A percentile compares a stretch with the other conserved stretches of the same genome.
These are phyloP conservation scores for Caenorhabditis sinica DNA, from an alignment of 2,888 invertebrate genomes.

Conservation along the genomic window DNA sequence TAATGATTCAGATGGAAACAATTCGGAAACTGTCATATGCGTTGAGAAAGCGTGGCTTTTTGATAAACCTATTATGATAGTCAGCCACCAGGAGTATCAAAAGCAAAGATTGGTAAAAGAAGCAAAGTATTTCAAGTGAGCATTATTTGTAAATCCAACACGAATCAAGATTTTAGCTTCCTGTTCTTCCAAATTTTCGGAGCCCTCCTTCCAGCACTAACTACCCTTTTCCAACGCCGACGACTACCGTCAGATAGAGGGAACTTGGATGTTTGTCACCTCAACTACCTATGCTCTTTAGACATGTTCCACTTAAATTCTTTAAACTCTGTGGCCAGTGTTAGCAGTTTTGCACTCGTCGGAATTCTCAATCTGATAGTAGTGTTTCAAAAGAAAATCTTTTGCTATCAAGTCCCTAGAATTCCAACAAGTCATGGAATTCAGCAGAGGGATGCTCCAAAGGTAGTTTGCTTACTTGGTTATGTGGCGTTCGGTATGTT, in stretches of 20 bases:
- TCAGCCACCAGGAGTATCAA: slow-evolving; percentile 42
- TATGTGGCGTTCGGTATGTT: slow-evolving; percentile 19
- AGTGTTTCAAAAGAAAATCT: slow-evolving; percentile 39
- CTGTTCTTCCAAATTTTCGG: slow-evolving; percentile 49
- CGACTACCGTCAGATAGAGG: background rate
- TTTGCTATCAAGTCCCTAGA: slow-evolving; percentile 3
- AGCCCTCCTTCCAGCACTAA: slow-evolving; percentile 34
- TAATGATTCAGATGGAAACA: slow-evolving; percentile 18
- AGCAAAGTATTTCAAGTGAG: slow-evolving; percentile 43
- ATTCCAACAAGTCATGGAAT: slow-evolving; percentile 30
- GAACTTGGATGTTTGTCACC: slow-evolving; percentile 25
- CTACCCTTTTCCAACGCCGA: slow-evolving; percentile 18
- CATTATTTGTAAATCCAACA: background rate
- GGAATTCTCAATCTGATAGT: slow-evolving; percentile 38
- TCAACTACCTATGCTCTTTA: slow-evolving; percentile 31
- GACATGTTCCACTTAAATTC: slow-evolving; percentile 15
- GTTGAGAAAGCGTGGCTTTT: slow-evolving; percentile 16
- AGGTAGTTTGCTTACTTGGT: slow-evolving; percentile 31
- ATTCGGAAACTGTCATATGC: slow-evolving; percentile 15
- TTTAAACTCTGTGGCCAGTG: slow-evolving; percentile 24
- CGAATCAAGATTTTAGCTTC: slow-evolving; percentile 2
- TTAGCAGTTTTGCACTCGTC: slow-evolving; percentile 24
- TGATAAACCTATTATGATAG: slow-evolving; percentile 1
- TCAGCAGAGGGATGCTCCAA: slow-evolving; percentile 37
- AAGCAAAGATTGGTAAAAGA: slow-evolving; percentile 30